A percentile compares a stretch with the other conserved stretches of the same genome.
phyloP scores from a whole-genome alignment of 64 coral and sea anemone genomes.

The Pachyseris speciosa region DNA sequence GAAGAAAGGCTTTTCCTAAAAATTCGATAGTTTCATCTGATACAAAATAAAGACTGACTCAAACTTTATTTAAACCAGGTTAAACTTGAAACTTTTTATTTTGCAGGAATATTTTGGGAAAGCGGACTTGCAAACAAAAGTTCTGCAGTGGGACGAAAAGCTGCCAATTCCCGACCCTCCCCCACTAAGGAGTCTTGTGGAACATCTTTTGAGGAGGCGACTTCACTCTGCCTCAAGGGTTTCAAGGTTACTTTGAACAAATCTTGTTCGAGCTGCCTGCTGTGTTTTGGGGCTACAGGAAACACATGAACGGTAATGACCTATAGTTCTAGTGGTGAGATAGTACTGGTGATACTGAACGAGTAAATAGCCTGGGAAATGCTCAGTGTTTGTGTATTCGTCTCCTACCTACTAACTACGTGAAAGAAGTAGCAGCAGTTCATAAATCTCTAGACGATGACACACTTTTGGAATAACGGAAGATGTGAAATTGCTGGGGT shows the following conservation, averaged over 20 bases:
- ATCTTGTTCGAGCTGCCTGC: conserved; percentile 47
- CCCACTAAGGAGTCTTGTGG: conserved; percentile 63
- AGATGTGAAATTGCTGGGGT: background rate
- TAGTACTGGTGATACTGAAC: background rate
- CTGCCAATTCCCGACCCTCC: conserved; percentile 74
- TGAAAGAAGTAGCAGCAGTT: background rate
- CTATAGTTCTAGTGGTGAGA: background rate
- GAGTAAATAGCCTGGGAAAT: background rate
- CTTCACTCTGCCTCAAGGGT: conserved; percentile 3
- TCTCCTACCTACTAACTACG: background rate
- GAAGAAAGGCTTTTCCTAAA: background rate
- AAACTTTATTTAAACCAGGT: background rate
- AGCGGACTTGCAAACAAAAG: conserved; percentile 20
- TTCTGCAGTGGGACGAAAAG: conserved; percentile 51
- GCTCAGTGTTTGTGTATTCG: background rate
- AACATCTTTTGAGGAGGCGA: conserved; percentile 53
- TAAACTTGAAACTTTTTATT: background rate
- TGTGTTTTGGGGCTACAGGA: conserved; percentile 55
- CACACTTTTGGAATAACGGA: background rate
- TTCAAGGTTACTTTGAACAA: conserved; percentile 44
- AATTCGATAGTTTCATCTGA: background rate
- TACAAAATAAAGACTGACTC: background rate
- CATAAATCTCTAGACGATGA: background rate
- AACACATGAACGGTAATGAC: conserved; percentile 66
- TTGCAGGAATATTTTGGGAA: background rate